Percentiles rank a stretch among this genome's conserved stretches.
These are phyloP conservation scores for Bombus pyrosoma DNA, from an alignment of 1,140 invertebrate genomes.

Conservation along the genomic window DNA sequence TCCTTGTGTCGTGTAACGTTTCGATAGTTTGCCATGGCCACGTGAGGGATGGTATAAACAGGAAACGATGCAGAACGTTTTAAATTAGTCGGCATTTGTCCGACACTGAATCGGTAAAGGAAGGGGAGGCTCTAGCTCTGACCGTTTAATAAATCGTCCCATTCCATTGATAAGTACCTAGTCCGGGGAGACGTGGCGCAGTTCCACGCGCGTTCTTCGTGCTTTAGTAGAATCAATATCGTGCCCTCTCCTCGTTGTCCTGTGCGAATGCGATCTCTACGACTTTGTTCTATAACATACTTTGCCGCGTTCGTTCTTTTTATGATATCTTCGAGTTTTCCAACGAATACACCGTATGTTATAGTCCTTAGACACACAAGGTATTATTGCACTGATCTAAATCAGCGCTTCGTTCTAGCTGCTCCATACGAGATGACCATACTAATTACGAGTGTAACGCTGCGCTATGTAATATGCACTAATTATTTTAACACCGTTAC, in stretches of 20 bases:
- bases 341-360: neutral
- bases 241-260: neutral
- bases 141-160: constrained; percentile 53
- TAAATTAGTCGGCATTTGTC: constrained; percentile 61
- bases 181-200: neutral
- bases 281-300: neutral
- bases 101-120: constrained; percentile 48
- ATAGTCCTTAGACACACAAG: neutral
- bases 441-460: constrained; percentile 58
- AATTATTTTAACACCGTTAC: constrained; percentile 73
- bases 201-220: constrained; percentile 36
- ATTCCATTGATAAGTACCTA: constrained; percentile 29
- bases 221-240: constrained; percentile 49
- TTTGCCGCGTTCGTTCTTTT: neutral
- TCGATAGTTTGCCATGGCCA: constrained; percentile 2
- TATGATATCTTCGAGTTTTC: neutral
- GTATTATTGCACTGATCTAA: neutral
- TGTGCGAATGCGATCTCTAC: neutral
- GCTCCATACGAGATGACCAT: constrained; percentile 24
- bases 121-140: constrained; percentile 37
- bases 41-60: constrained; percentile 51
- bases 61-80: constrained; percentile 57
- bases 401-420: constrained; percentile 36
- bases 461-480: constrained; percentile 60
- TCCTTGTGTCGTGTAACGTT: constrained; percentile 22